phyloP scores from a whole-genome alignment of 2,113 vertebrate species.

The Parotia lawesii region DNA sequence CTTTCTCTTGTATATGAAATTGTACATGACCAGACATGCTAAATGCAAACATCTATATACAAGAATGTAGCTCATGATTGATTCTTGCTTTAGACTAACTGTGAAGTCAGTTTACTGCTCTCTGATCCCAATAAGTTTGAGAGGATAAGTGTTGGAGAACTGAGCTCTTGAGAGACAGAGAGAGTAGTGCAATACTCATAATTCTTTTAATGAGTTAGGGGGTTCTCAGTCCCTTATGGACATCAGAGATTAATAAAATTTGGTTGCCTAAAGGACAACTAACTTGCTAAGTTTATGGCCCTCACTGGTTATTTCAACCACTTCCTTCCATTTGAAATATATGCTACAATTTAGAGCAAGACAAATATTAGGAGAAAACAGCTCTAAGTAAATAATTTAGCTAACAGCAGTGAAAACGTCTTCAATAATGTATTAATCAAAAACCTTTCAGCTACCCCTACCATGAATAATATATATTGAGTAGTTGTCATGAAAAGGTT shows the following conservation, averaged over 20 bases:
- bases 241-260: neutral
- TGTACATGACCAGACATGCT: fast-evolving
- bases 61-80: neutral
- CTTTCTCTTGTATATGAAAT: neutral
- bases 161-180: neutral
- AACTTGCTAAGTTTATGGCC: neutral
- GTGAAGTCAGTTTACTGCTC: neutral
- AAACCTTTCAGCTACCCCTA: neutral
- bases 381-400: neutral
- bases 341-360: neutral
- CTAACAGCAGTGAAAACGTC: neutral
- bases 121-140: neutral
- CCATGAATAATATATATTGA: neutral
- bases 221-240: neutral
- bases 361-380: neutral
- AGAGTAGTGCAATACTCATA: neutral
- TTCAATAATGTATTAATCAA: neutral
- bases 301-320: neutral
- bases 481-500: neutral
- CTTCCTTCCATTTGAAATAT: neutral
- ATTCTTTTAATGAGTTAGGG: neutral
- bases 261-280: neutral
- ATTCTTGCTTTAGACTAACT: neutral
- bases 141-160: neutral
- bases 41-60: neutral